phyloP scores from a whole-genome alignment of 2,797 vertebrate species.

The Chelmon rostratus region DNA sequence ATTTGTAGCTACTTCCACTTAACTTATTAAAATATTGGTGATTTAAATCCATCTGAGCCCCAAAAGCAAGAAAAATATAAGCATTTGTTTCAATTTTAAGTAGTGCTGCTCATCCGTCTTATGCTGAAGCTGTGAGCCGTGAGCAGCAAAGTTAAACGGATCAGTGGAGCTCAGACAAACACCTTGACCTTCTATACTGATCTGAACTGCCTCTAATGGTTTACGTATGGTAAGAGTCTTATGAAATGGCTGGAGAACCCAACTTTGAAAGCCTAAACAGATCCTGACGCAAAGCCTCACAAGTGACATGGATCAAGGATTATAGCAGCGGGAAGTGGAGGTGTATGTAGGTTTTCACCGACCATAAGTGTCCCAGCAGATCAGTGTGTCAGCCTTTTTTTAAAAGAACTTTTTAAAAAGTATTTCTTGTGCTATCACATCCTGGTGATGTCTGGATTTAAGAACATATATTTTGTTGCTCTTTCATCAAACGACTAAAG shows the following conservation, averaged over 20 bases:
- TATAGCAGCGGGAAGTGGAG: constrained; percentile 44
- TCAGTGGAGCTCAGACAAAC: constrained; percentile 47
- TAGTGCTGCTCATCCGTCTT: background rate
- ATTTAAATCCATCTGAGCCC: background rate
- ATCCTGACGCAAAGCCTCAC: constrained; percentile 52
- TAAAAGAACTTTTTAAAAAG: background rate
- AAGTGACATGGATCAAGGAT: constrained; percentile 58
- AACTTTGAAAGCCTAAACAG: constrained; percentile 69
- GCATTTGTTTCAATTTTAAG: background rate
- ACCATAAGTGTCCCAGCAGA: background rate
- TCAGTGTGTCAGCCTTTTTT: background rate
- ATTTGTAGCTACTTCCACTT: background rate
- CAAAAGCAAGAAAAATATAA: background rate
- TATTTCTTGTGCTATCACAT: background rate
- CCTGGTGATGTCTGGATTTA: constrained; percentile 1
- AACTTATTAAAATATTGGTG: no score
- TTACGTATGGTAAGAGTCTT: constrained; percentile 75
- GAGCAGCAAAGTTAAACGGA: background rate
- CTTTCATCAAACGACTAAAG: background rate
- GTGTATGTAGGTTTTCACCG: background rate
- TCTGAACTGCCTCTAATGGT: constrained; percentile 51
- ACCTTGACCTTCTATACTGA: constrained; percentile 22
- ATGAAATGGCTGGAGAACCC: constrained; percentile 52
- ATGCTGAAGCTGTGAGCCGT: no score
- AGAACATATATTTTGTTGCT: background rate